A percentile compares a stretch with the other conserved stretches of the same genome.
Evolutionary conservation across 1,140 invertebrate species (phyloP).

Genomic region (Caenorhabditis tropicalis): DNA sequence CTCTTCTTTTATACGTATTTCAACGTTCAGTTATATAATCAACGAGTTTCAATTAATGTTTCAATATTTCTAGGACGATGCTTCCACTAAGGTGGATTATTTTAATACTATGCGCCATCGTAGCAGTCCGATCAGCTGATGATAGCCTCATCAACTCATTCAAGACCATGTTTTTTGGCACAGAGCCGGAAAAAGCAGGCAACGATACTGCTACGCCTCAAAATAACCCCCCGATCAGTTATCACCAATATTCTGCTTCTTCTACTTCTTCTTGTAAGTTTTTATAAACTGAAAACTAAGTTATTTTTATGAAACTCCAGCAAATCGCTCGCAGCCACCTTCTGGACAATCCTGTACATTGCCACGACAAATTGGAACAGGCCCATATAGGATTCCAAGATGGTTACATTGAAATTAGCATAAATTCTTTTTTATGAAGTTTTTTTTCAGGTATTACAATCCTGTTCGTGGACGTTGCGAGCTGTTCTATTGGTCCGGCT

Average conservation of each 20-base stretch:
- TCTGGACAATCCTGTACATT: slow-evolving; percentile 59
- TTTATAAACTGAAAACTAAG: neutral
- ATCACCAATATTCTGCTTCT: slow-evolving; percentile 27
- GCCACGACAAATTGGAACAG: slow-evolving; percentile 70
- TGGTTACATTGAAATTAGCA: slow-evolving; percentile 54
- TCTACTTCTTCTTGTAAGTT: neutral
- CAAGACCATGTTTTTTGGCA: slow-evolving; percentile 50
- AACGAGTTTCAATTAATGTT: neutral
- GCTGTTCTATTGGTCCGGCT: slow-evolving; percentile 71
- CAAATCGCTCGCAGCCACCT: slow-evolving; percentile 21
- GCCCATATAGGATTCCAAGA: slow-evolving; percentile 69
- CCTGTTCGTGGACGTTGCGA: slow-evolving; percentile 62
- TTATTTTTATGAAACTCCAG: neutral
- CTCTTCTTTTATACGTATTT: too few species aligned
- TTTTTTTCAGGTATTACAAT: slow-evolving; percentile 66
- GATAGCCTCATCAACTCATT: slow-evolving; percentile 39
- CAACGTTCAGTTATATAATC: too few species aligned
- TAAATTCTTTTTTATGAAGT: neutral
- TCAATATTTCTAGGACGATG: slow-evolving; percentile 5
- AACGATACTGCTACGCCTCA: slow-evolving; percentile 12
- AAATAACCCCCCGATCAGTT: slow-evolving; percentile 36
- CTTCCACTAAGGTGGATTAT: slow-evolving; percentile 12
- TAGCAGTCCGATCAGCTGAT: slow-evolving; percentile 25
- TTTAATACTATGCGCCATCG: slow-evolving; percentile 24
- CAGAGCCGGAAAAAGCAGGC: slow-evolving; percentile 35